These are phyloP conservation scores for Empidonax traillii DNA, from an alignment of 2,113 vertebrate genomes.

Conservation along the genomic window DNA sequence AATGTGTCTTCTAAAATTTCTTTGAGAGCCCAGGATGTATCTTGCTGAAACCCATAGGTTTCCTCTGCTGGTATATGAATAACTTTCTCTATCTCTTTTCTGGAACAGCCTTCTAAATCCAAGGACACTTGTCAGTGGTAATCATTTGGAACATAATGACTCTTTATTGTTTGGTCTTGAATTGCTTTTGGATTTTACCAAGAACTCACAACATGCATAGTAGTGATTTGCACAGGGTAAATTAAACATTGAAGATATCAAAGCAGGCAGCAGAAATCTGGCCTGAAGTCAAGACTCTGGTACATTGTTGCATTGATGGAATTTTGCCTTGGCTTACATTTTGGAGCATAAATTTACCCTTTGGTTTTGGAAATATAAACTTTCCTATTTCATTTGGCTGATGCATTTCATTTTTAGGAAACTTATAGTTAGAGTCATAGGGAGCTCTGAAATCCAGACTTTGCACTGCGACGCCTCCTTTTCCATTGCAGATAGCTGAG, in stretches of 20 bases:
- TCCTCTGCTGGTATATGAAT: not conserved
- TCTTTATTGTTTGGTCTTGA: not conserved
- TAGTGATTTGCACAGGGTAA: not conserved
- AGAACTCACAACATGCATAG: not conserved
- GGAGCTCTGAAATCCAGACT: not conserved
- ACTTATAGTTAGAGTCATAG: not conserved
- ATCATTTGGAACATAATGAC: not conserved
- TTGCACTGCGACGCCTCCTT: not conserved
- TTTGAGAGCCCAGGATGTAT: not conserved
- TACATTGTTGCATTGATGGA: not conserved
- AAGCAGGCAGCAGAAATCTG: not conserved
- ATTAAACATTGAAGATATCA: not conserved
- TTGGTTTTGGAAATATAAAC: conserved; percentile 21
- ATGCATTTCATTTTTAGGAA: conserved; percentile 16
- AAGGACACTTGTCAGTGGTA: not conserved
- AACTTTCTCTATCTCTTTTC: not conserved
- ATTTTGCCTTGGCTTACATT: conserved; percentile 30
- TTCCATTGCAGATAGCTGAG: not conserved
- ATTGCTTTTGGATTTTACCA: not conserved
- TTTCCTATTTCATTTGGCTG: conserved; percentile 15
- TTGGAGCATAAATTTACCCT: not conserved
- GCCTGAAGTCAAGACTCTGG: not conserved
- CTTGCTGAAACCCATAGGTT: not conserved
- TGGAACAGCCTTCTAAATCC: not conserved
- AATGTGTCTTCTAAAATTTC: not conserved